Evolutionary conservation across 2,113 vertebrate species (phyloP), one percentile per base, ranked within the genome.

Genomic region (Stictonetta naevosa): DNA sequence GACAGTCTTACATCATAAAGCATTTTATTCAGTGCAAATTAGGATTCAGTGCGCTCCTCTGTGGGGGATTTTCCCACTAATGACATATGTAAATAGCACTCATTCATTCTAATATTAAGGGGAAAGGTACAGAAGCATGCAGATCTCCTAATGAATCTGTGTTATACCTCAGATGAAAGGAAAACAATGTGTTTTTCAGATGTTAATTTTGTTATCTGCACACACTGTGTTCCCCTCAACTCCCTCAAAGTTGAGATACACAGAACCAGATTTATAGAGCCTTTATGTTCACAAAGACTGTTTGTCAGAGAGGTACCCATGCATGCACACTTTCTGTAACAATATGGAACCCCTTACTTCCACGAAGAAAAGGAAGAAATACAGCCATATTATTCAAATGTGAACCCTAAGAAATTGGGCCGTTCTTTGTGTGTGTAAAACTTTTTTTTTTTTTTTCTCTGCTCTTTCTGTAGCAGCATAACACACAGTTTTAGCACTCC

Each of bases 1-100:
- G 92, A 93, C 90, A 93, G 75, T 95, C 92, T 95, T 95, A 96
- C 96, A 95, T 96, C 96, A 95, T 93, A 92, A 95, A 93, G 68
- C 75, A 82, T 90, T 95, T 96, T 95, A 94, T 96, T 95, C 92
- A 89, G 74, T 76, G 91, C 92, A 96, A 93, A 95, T 96, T 95
- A 96, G 95, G 86, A 95, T 94, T 96, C 96, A 86, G 89, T 82
- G 50, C 0, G 11, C 78, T 92, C 71, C 95, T 96, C 95, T 96
- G 95, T 91, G 78, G 95, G 94, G 94, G 96, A 96, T 97, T 96
- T 96, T 96, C 92, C 92, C 92, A 76, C 93, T 96, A 96, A 95
- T 95, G 96, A 96, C 92, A 94, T 96, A 96, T 96, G 93, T 94
- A 96, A 97, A 96, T 96, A 95, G 71, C 78, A 92, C 69, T 90